phyloP scores from a whole-genome alignment of 2,888 invertebrate genomes.

The Archips xylosteana region DNA sequence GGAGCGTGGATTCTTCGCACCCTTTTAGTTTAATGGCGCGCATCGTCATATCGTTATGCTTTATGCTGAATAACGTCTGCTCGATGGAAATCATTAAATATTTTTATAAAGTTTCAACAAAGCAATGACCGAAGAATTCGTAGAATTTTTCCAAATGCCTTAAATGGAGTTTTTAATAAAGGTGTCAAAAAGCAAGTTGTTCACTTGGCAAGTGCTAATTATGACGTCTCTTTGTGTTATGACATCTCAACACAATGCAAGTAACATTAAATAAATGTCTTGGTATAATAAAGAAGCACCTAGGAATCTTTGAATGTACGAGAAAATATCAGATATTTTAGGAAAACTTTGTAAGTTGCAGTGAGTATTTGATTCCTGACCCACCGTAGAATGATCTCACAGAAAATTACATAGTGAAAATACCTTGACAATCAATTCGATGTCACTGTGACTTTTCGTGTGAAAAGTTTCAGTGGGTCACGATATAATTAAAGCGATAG shows the following conservation, averaged over 20 bases:
- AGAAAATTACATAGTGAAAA: too few relatives aligned
- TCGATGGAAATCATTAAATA: neutral
- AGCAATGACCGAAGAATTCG: neutral
- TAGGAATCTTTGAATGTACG: neutral
- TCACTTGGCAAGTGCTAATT: neutral
- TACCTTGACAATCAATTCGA: too few relatives aligned
- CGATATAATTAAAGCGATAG: too few relatives aligned
- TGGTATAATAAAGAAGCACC: neutral
- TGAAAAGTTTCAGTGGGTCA: too few relatives aligned
- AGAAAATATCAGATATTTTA: neutral
- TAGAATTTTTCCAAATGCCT: neutral
- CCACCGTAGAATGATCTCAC: too few relatives aligned
- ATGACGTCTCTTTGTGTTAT: neutral
- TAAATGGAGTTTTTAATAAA: neutral
- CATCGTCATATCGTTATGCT: neutral
- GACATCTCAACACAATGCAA: neutral
- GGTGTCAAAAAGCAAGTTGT: neutral
- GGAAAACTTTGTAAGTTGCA: too few relatives aligned
- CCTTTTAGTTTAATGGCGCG: neutral
- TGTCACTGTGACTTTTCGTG: too few relatives aligned
- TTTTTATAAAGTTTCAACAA: neutral
- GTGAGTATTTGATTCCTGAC: too few relatives aligned
- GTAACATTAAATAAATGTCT: neutral
- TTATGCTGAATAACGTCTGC: neutral
- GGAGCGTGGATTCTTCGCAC: neutral